Percentiles rank a stretch among this genome's conserved stretches.
Conservation (phyloP, 2,888 invertebrate species). For the Pelosia muscerda region DNA sequence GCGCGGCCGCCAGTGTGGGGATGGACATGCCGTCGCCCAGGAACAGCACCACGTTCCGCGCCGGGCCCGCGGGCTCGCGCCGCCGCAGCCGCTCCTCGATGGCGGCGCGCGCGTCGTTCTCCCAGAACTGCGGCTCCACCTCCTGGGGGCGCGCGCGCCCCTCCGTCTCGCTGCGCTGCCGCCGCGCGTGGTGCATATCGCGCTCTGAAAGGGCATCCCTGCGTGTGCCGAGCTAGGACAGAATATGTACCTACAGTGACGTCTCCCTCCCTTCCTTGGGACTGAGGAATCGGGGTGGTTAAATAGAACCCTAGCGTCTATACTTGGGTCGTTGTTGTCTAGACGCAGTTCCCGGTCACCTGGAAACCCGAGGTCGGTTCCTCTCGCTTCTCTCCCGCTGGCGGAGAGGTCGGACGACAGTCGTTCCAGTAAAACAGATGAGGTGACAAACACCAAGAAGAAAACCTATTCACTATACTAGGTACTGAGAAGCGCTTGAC, state of each 20-base stretch:
- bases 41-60: conserved; percentile 89
- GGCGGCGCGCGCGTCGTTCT: conserved; percentile 72
- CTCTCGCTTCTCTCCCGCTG: too few species aligned
- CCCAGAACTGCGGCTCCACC: conserved; percentile 76
- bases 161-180: conserved; percentile 2
- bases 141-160: conserved; percentile 32
- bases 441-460: neutral
- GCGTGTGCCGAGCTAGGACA: too few species aligned
- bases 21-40: conserved; percentile 93
- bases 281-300: neutral
- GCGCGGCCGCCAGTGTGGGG: conserved; percentile 89
- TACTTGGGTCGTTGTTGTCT: too few species aligned
- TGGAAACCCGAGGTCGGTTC: neutral
- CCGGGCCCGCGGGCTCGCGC: conserved; percentile 44
- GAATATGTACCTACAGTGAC: too few species aligned
- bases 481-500: too few species aligned
- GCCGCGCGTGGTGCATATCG: conserved; percentile 39
- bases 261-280: neutral
- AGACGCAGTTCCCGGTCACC: neutral
- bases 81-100: conserved; percentile 64
- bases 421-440: neutral
- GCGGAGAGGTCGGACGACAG: neutral
- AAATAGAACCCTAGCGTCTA: neutral
- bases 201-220: conserved; percentile 26
- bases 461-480: too few species aligned